These are phyloP conservation scores for Montipora capitata DNA, from an alignment of 92 coral and sea anemone species.

Conservation along the genomic window DNA sequence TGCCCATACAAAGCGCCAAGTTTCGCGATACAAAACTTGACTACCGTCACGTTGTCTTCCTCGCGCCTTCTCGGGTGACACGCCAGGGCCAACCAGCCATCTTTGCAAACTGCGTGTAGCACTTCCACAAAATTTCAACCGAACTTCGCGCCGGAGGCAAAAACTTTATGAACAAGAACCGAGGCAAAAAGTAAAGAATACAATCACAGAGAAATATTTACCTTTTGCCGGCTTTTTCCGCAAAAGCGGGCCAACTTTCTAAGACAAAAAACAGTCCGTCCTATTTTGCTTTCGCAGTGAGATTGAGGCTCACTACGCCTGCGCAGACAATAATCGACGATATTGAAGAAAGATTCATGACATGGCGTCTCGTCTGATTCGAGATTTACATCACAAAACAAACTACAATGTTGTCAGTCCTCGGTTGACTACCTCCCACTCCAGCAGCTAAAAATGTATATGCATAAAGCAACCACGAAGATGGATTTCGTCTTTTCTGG, in stretches of 20 bases:
- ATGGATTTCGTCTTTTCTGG: neutral
- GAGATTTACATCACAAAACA: conserved; percentile 95
- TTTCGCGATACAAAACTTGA: conserved; percentile 35
- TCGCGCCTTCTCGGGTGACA: conserved; percentile 90
- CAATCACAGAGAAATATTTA: conserved; percentile 38
- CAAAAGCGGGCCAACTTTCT: conserved; percentile 76
- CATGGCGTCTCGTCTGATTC: conserved; percentile 90
- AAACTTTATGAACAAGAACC: conserved; percentile 2
- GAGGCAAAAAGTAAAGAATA: conserved; percentile 22
- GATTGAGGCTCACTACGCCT: conserved; percentile 87
- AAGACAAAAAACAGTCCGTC: conserved; percentile 88
- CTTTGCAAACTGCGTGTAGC: conserved; percentile 74
- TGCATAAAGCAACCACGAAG: neutral
- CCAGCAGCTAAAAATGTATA: conserved; percentile 8
- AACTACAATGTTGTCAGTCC: conserved; percentile 74
- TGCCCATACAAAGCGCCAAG: conserved; percentile 26
- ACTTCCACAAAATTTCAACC: conserved; percentile 30
- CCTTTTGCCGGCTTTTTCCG: conserved; percentile 69
- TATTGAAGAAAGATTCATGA: conserved; percentile 88
- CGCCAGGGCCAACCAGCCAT: conserved; percentile 78
- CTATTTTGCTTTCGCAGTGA: conserved; percentile 96
- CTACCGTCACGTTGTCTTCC: conserved; percentile 89
- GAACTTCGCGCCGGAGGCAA: conserved; percentile 13
- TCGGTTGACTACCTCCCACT: conserved; percentile 52
- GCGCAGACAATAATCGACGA: conserved; percentile 99